A percentile compares a stretch with the other conserved stretches of the same genome.
phyloP scores from a whole-genome alignment of 2,888 invertebrate species.

The Lepidonotus clava region DNA sequence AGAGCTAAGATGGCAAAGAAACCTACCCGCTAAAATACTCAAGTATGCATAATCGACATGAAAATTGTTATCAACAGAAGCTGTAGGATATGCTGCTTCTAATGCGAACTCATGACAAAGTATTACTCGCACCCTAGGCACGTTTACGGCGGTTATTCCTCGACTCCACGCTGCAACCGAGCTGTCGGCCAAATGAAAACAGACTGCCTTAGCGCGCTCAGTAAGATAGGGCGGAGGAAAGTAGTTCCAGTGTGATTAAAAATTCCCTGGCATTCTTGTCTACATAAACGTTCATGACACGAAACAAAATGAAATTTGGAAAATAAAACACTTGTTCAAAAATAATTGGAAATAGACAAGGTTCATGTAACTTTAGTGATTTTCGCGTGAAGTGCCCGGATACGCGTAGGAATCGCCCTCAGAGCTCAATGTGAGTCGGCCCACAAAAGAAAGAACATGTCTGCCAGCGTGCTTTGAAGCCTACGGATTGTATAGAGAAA shows the following conservation, averaged over 20 bases:
- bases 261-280: not conserved
- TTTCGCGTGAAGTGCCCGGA: conserved; percentile 33
- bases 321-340: too few species aligned
- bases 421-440: conserved; percentile 11
- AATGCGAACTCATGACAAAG: too few species aligned
- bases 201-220: not conserved
- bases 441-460: conserved; percentile 57
- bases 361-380: not conserved
- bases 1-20: too few species aligned
- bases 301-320: too few species aligned
- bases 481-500: conserved; percentile 31
- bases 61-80: too few species aligned
- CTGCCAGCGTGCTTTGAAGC: conserved; percentile 56
- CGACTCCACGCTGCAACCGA: not conserved
- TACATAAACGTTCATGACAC: not conserved
- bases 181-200: conserved; percentile 13
- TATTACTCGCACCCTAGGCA: too few species aligned
- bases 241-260: not conserved
- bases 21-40: too few species aligned
- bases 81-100: too few species aligned
- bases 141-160: too few species aligned
- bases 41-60: too few species aligned
- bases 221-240: not conserved
- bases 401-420: conserved; percentile 12
- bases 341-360: not conserved